Evolutionary conservation across 35 echinoderm and acorn worm species (phyloP).

Genomic region (Heliocidaris tuberculata): DNA sequence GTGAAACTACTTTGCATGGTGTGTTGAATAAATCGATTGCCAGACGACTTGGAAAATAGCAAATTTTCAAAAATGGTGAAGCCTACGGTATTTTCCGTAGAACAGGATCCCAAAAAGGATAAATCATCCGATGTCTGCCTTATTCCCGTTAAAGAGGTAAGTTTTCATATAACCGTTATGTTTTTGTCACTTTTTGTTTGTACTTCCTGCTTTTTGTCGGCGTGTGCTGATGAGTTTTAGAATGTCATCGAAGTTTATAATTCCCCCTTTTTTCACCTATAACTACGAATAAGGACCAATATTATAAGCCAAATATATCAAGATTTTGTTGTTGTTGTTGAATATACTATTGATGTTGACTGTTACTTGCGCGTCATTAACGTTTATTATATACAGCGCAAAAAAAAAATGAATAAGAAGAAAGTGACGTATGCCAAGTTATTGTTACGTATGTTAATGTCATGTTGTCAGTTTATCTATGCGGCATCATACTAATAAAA

Average conservation of each 20-base stretch:
- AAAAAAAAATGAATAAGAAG: background rate
- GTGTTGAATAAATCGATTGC: background rate
- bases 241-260: background rate
- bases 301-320: no score
- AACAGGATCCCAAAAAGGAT: slow-evolving; percentile 30
- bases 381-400: no score
- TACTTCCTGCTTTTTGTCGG: background rate
- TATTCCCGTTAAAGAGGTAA: slow-evolving; percentile 3
- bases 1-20: background rate
- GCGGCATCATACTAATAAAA: no score
- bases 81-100: slow-evolving; percentile 13
- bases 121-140: background rate
- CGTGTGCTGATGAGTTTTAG: background rate
- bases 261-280: background rate
- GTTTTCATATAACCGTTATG: background rate
- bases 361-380: no score
- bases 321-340: no score
- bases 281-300: no score
- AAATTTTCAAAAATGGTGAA: slow-evolving; percentile 18
- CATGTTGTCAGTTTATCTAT: background rate
- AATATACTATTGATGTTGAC: no score
- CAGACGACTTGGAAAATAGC: background rate
- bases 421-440: background rate
- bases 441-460: background rate
- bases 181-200: background rate